phyloP scores from a whole-genome alignment of 1,140 invertebrate species.

The Trachelipus rathkii region DNA sequence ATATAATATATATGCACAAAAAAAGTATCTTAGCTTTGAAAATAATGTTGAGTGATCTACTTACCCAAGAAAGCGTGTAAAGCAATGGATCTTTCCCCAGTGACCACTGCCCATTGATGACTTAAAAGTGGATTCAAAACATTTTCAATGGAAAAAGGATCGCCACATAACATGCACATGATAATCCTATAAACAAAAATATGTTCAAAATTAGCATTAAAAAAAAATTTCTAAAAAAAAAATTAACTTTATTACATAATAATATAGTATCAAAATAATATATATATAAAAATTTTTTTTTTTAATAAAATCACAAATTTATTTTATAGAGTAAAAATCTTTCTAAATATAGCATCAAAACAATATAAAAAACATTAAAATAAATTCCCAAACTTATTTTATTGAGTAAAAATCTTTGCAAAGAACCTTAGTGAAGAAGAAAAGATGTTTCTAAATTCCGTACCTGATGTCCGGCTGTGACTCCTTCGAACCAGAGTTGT shows the following conservation, averaged over 20 bases:
- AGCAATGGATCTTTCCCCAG: constrained; percentile 79
- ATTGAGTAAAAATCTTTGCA: no score
- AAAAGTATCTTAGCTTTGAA: no score
- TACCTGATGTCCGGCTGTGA: not conserved
- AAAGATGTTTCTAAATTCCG: not conserved
- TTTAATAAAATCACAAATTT: no score
- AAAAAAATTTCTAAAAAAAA: not conserved
- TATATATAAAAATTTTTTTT: no score
- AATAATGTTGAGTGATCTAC: no score
- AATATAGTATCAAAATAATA: no score
- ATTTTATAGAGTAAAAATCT: no score
- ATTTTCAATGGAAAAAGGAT: constrained; percentile 85
- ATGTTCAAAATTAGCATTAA: not conserved
- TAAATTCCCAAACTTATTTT: no score
- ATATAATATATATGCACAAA: constrained; percentile 90
- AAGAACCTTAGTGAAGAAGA: no score
- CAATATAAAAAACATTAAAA: no score
- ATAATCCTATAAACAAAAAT: constrained; percentile 65
- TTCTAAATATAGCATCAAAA: no score
- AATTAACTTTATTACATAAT: constrained; percentile 9
- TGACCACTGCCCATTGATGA: constrained; percentile 81
- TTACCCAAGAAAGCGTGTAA: constrained; percentile 86
- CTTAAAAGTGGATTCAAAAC: constrained; percentile 80
- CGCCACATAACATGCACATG: constrained; percentile 95
- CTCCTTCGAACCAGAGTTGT: not conserved